phyloP scores from a whole-genome alignment of 2,797 vertebrate species.

The Rachycentron canadum region DNA sequence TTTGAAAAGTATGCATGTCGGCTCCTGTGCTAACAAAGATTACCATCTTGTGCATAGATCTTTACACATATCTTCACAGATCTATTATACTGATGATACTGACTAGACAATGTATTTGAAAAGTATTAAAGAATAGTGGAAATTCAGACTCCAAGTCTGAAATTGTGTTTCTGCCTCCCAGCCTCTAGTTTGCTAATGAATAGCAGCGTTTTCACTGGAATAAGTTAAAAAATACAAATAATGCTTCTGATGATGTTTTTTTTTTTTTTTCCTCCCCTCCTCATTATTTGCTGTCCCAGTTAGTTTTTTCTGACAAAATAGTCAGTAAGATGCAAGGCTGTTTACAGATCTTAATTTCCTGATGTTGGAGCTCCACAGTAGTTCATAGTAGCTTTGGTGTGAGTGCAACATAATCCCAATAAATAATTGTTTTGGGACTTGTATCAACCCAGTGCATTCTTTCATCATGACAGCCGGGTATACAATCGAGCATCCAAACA shows the following conservation, averaged over 20 bases:
- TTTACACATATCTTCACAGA: neutral
- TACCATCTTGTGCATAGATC: neutral
- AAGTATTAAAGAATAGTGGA: neutral
- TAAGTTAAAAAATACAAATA: neutral
- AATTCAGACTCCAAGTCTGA: neutral
- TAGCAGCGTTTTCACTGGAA: slow-evolving; percentile 15
- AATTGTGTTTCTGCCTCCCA: slow-evolving; percentile 6
- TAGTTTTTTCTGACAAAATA: slow-evolving; percentile 20
- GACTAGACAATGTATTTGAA: neutral
- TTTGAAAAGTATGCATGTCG: neutral
- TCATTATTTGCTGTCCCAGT: neutral
- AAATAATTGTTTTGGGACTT: slow-evolving; percentile 36
- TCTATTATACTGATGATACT: slow-evolving; percentile 2
- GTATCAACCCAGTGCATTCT: slow-evolving; percentile 16
- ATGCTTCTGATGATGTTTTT: neutral
- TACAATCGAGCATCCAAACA: slow-evolving; percentile 14
- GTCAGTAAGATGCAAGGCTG: neutral
- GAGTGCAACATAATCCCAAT: slow-evolving; percentile 27
- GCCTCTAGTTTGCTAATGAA: neutral
- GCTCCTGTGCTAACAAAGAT: neutral
- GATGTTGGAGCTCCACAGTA: slow-evolving; percentile 17
- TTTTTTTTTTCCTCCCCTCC: too few relatives aligned
- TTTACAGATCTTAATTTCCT: slow-evolving; percentile 22
- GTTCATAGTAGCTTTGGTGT: slow-evolving; percentile 13
- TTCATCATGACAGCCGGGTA: slow-evolving; percentile 9